These are phyloP conservation scores for Limnephilus auricula DNA, from an alignment of 2,888 invertebrate genomes.

Conservation along the genomic window DNA sequence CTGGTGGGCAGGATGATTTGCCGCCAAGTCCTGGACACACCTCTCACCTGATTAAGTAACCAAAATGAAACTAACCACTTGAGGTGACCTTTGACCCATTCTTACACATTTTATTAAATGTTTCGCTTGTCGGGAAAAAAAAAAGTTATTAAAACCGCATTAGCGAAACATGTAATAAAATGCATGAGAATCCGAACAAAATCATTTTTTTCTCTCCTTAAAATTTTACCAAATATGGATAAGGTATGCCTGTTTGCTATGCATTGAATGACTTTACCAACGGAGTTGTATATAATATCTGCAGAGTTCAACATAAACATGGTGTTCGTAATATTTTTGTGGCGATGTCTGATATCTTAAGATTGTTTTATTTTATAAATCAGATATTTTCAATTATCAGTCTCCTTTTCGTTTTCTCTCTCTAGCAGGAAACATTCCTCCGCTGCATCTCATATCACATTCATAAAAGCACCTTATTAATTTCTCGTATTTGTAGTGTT, in stretches of 20 bases:
- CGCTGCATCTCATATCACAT: constrained; percentile 3
- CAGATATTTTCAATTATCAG: neutral
- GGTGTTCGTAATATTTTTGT: neutral
- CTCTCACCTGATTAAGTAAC: too few species aligned
- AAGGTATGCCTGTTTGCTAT: neutral
- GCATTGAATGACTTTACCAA: neutral
- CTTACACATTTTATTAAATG: too few species aligned
- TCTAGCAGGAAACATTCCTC: neutral
- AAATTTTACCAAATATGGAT: too few species aligned
- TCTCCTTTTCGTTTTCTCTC: neutral
- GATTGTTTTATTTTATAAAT: neutral
- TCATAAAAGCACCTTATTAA: constrained; percentile 18
- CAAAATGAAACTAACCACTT: too few species aligned
- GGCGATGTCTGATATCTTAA: neutral
- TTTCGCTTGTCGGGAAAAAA: too few species aligned
- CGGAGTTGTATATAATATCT: neutral
- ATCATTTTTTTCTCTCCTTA: too few species aligned
- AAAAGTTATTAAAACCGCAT: too few species aligned
- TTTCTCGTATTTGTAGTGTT: constrained; percentile 6
- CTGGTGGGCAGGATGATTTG: too few species aligned
- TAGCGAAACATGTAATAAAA: too few species aligned
- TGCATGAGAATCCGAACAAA: too few species aligned
- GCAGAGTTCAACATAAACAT: neutral
- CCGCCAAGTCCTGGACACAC: too few species aligned
- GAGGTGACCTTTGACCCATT: too few species aligned